Conservation (phyloP, 2,113 vertebrate genomes). For the Takifugu bimaculatus region DNA sequence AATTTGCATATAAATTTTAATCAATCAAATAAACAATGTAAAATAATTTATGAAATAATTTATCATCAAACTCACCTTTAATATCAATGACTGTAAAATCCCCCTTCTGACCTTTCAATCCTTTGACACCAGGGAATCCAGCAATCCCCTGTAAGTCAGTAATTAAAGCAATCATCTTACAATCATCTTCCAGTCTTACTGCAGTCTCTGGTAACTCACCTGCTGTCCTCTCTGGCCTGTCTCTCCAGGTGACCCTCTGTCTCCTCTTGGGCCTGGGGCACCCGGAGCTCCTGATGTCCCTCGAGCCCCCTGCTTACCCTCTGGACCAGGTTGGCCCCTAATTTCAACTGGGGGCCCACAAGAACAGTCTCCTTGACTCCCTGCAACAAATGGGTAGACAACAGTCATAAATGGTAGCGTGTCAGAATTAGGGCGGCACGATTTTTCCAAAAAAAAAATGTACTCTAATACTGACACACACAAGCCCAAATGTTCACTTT, state of each 20-base stretch:
- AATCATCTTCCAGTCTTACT: background rate
- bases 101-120: slow-evolving; percentile 86
- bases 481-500: no score
- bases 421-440: no score
- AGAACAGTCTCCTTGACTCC: slow-evolving; percentile 48
- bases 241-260: slow-evolving; percentile 62
- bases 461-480: no score
- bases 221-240: slow-evolving; percentile 32
- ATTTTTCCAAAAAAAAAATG: no score
- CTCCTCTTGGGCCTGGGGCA: slow-evolving; percentile 38
- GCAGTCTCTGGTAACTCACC: slow-evolving; percentile 42
- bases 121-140: slow-evolving; percentile 76
- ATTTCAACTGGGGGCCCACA: slow-evolving; percentile 23
- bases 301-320: slow-evolving; percentile 18
- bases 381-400: slow-evolving; percentile 35
- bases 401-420: no score
- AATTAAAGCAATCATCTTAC: background rate
- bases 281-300: slow-evolving; percentile 45
- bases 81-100: slow-evolving; percentile 47
- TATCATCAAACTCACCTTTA: slow-evolving; percentile 50
- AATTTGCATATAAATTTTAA: background rate
- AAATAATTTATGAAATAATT: background rate
- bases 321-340: slow-evolving; percentile 21
- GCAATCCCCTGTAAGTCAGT: slow-evolving; percentile 70
- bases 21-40: background rate